Conservation (phyloP, 2,888 invertebrate genomes). For the Colostygia pectinataria region DNA sequence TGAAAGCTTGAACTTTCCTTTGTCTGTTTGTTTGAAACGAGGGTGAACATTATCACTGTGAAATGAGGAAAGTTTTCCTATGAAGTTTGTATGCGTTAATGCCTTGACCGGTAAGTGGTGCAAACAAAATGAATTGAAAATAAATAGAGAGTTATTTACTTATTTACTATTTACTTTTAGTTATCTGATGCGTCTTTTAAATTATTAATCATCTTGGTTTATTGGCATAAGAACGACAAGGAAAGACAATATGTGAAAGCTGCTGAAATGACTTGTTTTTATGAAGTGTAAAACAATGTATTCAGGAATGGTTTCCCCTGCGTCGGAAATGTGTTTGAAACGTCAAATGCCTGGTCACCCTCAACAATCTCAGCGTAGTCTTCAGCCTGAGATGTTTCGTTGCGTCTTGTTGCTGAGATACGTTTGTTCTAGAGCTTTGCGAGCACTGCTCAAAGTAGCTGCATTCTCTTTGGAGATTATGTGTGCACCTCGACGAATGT, state of each 20-base stretch:
- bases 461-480: conserved; percentile 29
- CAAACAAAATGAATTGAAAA: too few species aligned
- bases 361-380: conserved; percentile 21
- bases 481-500: conserved; percentile 14
- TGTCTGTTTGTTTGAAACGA: conserved; percentile 37
- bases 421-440: conserved; percentile 52
- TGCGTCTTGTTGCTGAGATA: conserved; percentile 43
- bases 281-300: too few species aligned
- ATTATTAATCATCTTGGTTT: too few species aligned
- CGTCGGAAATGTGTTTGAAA: background rate
- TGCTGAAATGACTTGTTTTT: too few species aligned
- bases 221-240: too few species aligned
- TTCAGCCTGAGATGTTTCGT: conserved; percentile 20
- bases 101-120: background rate
- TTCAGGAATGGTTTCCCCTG: too few species aligned
- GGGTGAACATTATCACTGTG: conserved; percentile 25
- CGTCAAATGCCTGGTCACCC: conserved; percentile 15
- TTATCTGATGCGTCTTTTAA: too few species aligned
- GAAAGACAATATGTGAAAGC: too few species aligned
- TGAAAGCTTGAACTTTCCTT: conserved; percentile 48
- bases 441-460: conserved; percentile 27
- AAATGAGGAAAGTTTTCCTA: conserved; percentile 19
- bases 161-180: too few species aligned
- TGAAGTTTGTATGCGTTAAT: conserved; percentile 2
- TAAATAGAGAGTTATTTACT: too few species aligned